Evolutionary conservation across 2,113 vertebrate genomes (phyloP), one percentile per base, ranked within the genome.

Genomic region (Ageneiosus marmoratus): DNA sequence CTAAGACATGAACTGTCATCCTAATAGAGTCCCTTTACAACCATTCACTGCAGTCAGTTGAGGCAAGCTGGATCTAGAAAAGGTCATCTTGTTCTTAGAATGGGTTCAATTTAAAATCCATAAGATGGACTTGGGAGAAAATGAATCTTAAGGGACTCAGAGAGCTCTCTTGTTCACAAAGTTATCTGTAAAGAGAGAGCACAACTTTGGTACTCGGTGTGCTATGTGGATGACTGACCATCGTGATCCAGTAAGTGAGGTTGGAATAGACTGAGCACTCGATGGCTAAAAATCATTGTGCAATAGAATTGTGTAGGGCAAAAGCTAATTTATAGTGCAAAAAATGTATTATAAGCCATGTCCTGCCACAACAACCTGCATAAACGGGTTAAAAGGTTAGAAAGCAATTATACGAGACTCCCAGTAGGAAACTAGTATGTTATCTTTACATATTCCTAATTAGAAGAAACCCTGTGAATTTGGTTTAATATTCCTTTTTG

Each of bases 11-110:
- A 85, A 83, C 79, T 80, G 84, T 87, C 81, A 85, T 83, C 84
- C 81, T 87, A 85, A 87, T 83, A 78, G 86, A 85, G 86, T 87
- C 75, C 86, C 84, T 85, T 87, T 87, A 87, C 84, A 85, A 73
- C 65, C 56, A 65, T 81, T 87, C 86, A 85, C 75, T 83, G 63
- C 84, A 81, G 77, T 79, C 81, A 24, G 82, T 80, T 79, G 60
- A 86, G 85, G 48, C 55, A 56, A 74, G 72, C 72, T 73, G 73
- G 65, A 83, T 83, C 83, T 72, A 80, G 76, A 87, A 88, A 88
- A 87, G 80, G 81, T 87, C 79, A 88, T 86, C 83, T 65, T 41
- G 80, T 77, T 73, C 73, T 3, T 32, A 80, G 83, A 88, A 86
- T 88, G 53, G 85, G 76, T 86, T 86, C 87, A 86, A 86, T 87